Evolutionary conservation across 1,140 invertebrate genomes (phyloP).

Genomic region (Cecropterus lyciades): DNA sequence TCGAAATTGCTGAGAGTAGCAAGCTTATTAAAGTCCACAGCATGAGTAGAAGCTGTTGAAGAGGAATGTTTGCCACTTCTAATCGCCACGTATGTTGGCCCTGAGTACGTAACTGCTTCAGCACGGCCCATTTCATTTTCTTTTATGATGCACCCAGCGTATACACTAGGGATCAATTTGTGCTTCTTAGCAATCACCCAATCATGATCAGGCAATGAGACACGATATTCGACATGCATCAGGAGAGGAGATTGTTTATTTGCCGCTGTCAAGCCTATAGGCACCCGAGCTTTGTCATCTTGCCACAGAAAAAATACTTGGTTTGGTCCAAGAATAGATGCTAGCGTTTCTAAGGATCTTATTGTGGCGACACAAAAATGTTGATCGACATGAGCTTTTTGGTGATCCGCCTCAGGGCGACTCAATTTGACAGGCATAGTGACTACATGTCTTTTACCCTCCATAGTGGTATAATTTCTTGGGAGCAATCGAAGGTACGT

Average conservation of each 20-base stretch:
- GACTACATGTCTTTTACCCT: too few species aligned
- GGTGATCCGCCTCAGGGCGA: too few species aligned
- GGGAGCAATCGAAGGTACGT: too few species aligned
- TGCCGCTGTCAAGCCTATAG: slow-evolving; percentile 71
- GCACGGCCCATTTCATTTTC: slow-evolving; percentile 51
- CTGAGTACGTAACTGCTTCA: slow-evolving; percentile 62
- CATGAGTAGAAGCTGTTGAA: slow-evolving; percentile 62
- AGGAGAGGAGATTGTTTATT: slow-evolving; percentile 59
- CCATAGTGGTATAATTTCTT: too few species aligned
- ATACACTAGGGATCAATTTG: slow-evolving; percentile 41
- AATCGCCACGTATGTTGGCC: slow-evolving; percentile 75
- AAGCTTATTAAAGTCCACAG: slow-evolving; percentile 58
- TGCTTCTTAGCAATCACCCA: slow-evolving; percentile 60
- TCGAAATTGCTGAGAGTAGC: too few species aligned
- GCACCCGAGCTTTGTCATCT: slow-evolving; percentile 72
- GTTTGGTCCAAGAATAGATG: slow-evolving; percentile 45
- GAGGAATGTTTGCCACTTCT: slow-evolving; percentile 59
- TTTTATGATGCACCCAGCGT: slow-evolving; percentile 47
- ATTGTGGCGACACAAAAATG: too few species aligned
- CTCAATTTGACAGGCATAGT: too few species aligned
- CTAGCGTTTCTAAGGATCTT: slow-evolving; percentile 44
- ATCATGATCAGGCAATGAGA: slow-evolving; percentile 76
- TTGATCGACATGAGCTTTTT: too few species aligned
- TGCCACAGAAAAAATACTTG: slow-evolving; percentile 39
- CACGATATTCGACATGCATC: slow-evolving; percentile 51